Conservation (phyloP, 2,113 vertebrate genomes). For the Hemibagrus wyckioides region DNA sequence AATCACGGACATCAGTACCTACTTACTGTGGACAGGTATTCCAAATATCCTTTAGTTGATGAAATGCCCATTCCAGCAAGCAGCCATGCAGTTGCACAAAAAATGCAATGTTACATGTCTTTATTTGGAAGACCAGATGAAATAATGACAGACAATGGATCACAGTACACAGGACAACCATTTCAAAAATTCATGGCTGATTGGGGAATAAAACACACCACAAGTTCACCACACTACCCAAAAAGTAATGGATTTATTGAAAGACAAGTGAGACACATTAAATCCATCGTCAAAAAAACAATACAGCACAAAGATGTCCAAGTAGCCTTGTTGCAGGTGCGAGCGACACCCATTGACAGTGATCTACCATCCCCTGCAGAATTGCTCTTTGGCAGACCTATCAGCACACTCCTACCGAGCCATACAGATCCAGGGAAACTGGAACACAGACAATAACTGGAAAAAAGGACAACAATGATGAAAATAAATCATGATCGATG, state of each 20-base stretch:
- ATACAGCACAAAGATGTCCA: too few relatives aligned
- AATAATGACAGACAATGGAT: background rate
- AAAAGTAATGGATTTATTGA: conserved; percentile 12
- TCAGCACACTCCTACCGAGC: conserved; percentile 14
- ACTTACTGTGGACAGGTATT: conserved; percentile 35
- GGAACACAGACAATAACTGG: background rate
- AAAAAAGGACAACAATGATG: background rate
- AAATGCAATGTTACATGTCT: background rate
- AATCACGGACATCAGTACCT: background rate
- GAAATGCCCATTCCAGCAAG: background rate
- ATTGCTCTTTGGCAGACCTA: background rate
- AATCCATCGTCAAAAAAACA: background rate
- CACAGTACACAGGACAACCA: background rate
- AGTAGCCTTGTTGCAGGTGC: too few relatives aligned
- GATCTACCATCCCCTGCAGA: conserved; percentile 28
- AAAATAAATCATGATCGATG: conserved; percentile 13
- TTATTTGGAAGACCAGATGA: background rate
- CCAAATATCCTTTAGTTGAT: background rate
- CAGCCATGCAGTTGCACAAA: conserved; percentile 30
- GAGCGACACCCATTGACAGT: conserved; percentile 10
- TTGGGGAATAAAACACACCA: conserved; percentile 2
- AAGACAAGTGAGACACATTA: background rate
- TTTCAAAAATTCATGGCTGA: background rate
- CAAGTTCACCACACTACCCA: conserved; percentile 10
- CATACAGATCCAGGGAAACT: conserved; percentile 15